Base-by-base conservation (phyloP, 2,888 invertebrate species). In the Eulithis prunata region DNA sequence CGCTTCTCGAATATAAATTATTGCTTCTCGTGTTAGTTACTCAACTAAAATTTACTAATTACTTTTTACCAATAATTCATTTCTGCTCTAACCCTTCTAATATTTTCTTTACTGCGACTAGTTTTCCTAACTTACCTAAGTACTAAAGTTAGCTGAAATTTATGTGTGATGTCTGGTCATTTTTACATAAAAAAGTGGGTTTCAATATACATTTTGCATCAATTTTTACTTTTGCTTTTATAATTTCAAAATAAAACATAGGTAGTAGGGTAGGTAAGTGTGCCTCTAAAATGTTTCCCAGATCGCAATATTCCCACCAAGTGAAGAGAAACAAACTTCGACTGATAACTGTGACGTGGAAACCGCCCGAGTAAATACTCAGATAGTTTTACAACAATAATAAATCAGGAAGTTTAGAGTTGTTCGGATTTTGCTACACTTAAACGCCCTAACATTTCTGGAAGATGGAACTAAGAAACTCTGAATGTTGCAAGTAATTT, bases 351-450 rank as follows among this genome's bases (percentile, higher is more conserved):
- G 84, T 79, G 81, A 79, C 82, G 64, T 63, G 57, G 79, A 78
- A 88, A 88, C 88, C 87, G 84, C 83, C 83, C 79, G 74, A 82
- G 83, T 85, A 84, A 87, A 86, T 86, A 86, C 86, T 85, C 80
- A 78, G 76, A 82, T 78, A 83, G 84, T 83, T 82, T 77, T 75
- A 77, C 82, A 82, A 85, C 84, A 83, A 79, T 77, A 79, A 84
- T 88, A 88, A 68, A 68, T 87, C 86, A 81, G 57, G 58, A 57
- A 68, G 68, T 64, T 68, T 51, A 49, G 60, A 61, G 64, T 64
- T 71, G 76, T 78, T 66, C 65, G 72, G 78, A 80, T 77, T 81
- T 80, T 69, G 73, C 72, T 75, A 76, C 47, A 57, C 67, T 60
- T 49, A 54, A 64, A 59, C 41, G 57, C 51, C 51, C 64, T 64